Evolutionary conservation across 2,888 invertebrate species (phyloP).

Genomic region (Drosophila koepferae): DNA sequence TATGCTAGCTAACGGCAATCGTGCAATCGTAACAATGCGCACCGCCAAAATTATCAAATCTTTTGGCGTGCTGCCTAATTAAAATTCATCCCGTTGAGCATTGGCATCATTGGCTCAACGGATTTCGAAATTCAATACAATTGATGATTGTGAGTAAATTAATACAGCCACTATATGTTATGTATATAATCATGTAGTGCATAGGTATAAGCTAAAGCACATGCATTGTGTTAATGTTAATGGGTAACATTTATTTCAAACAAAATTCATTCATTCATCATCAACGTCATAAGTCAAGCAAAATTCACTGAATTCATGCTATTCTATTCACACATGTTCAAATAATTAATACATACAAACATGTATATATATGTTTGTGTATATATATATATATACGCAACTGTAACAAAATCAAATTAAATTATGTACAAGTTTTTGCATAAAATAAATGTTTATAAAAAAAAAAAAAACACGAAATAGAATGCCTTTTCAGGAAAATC

Average conservation of each 20-base stretch:
- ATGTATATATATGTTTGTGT: not conserved
- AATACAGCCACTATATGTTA: slow-evolving; percentile 33
- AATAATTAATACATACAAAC: slow-evolving; percentile 32
- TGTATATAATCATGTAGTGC: slow-evolving; percentile 22
- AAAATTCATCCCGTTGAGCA: slow-evolving; percentile 17
- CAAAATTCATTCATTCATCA: slow-evolving; percentile 24
- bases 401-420: slow-evolving; percentile 56
- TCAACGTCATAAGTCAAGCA: slow-evolving; percentile 7
- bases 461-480: slow-evolving; percentile 34
- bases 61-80: slow-evolving; percentile 55
- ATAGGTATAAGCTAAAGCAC: slow-evolving; percentile 43
- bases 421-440: slow-evolving; percentile 74
- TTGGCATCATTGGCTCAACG: slow-evolving; percentile 29
- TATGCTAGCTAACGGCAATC: slow-evolving; percentile 66
- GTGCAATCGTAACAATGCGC: slow-evolving; percentile 70
- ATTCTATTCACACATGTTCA: slow-evolving; percentile 50
- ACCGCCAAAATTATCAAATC: slow-evolving; percentile 45
- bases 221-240: slow-evolving; percentile 54
- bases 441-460: slow-evolving; percentile 78
- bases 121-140: slow-evolving; percentile 57
- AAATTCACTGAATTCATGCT: slow-evolving; percentile 29
- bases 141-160: slow-evolving; percentile 65
- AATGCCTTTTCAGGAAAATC: not conserved
- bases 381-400: slow-evolving; percentile 39
- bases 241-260: slow-evolving; percentile 36